Evolutionary conservation across 2,888 invertebrate species (phyloP).

Genomic region (Ligdia adustata): DNA sequence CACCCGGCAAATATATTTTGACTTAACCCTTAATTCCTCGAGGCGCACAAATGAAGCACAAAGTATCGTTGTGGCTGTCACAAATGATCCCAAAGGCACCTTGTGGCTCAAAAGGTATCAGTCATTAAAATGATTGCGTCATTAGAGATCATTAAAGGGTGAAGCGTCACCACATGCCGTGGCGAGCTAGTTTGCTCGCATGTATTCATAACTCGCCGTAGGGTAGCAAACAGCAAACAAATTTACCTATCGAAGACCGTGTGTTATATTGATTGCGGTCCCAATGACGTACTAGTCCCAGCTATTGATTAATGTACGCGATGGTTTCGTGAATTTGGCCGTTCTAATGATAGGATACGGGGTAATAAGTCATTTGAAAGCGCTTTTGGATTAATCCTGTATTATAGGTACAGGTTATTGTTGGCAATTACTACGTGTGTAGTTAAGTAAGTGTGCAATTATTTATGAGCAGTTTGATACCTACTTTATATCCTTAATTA

Average conservation of each 20-base stretch:
- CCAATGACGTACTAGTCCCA: slow-evolving; percentile 12
- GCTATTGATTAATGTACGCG: slow-evolving; percentile 19
- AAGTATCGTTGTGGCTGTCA: slow-evolving; percentile 37
- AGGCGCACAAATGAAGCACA: slow-evolving; percentile 50
- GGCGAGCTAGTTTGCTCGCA: slow-evolving; percentile 20
- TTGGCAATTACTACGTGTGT: no score
- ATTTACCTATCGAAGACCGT: slow-evolving; percentile 11
- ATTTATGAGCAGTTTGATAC: no score
- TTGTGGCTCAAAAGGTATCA: slow-evolving; percentile 37
- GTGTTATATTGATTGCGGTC: slow-evolving; percentile 26
- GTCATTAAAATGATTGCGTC: slow-evolving; percentile 61
- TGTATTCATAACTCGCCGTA: slow-evolving; percentile 18
- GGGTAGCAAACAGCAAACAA: slow-evolving; percentile 23
- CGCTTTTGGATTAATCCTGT: neutral
- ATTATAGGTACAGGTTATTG: no score
- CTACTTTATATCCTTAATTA: no score
- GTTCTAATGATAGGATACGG: slow-evolving; percentile 9
- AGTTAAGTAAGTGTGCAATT: no score
- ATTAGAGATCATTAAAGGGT: slow-evolving; percentile 70
- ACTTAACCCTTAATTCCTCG: slow-evolving; percentile 67
- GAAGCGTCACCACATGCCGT: slow-evolving; percentile 51
- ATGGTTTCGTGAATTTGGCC: slow-evolving; percentile 7
- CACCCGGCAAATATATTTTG: slow-evolving; percentile 81
- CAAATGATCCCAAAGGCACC: slow-evolving; percentile 42
- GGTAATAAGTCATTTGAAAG: neutral